These are phyloP conservation scores for Conistra vaccinii DNA, from an alignment of 2,888 invertebrate species.

Conservation along the genomic window DNA sequence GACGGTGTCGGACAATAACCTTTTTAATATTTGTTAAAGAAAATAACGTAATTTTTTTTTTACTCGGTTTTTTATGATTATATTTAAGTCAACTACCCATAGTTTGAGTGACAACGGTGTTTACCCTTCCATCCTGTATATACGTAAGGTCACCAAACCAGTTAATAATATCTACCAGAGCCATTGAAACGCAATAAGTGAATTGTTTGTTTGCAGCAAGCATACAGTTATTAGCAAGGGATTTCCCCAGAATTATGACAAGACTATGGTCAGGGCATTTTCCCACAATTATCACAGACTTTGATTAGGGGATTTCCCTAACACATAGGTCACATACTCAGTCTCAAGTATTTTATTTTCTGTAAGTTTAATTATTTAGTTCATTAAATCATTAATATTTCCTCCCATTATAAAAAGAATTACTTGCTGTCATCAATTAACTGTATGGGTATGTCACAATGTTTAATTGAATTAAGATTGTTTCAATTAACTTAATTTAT, in stretches of 20 bases:
- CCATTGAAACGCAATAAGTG: background rate
- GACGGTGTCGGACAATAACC: no score
- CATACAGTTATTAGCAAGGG: background rate
- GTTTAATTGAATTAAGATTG: conserved; percentile 29
- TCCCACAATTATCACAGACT: conserved; percentile 4
- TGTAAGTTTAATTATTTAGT: no score
- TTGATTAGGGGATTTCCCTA: conserved; percentile 13
- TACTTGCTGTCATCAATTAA: background rate
- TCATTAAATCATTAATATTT: background rate
- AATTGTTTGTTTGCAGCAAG: background rate
- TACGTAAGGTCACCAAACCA: conserved; percentile 12
- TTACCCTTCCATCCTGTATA: no score
- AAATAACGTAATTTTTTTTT: no score
- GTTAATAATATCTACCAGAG: background rate
- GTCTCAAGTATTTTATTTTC: background rate
- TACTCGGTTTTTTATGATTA: no score
- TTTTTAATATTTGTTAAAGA: no score
- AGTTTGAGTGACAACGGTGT: no score
- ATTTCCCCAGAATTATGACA: conserved; percentile 11
- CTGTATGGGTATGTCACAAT: background rate
- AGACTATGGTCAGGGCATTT: conserved; percentile 2
- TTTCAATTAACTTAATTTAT: conserved; percentile 10
- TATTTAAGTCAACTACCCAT: no score
- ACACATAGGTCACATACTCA: background rate
- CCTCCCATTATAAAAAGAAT: background rate